A percentile compares a stretch with the other conserved stretches of the same genome.
Conservation (phyloP, 2,888 invertebrate species). For the Callosobruchus maculatus region DNA sequence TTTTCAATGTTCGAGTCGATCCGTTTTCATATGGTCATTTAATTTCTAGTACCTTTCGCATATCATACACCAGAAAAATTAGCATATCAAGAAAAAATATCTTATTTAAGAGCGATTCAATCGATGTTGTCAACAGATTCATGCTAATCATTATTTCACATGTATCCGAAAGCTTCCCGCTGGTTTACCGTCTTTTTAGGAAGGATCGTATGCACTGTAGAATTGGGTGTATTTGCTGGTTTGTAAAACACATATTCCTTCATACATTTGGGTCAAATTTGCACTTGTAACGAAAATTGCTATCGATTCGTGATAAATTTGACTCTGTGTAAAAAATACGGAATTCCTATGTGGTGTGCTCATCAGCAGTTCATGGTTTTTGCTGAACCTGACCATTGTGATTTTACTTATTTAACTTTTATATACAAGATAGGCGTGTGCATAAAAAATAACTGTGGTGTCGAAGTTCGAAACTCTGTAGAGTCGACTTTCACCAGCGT, state of each 20-base stretch:
- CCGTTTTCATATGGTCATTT: not conserved
- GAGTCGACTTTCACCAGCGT: not conserved
- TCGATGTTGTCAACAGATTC: not conserved
- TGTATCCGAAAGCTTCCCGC: not conserved
- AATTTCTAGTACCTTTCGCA: not conserved
- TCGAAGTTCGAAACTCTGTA: not conserved
- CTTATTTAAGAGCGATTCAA: not conserved
- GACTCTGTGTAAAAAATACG: not conserved
- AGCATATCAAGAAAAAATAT: not conserved
- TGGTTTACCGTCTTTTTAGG: not conserved
- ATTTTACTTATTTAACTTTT: not conserved
- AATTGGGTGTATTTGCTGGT: not conserved
- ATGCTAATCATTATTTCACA: not conserved
- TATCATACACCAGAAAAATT: not conserved
- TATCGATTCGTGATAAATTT: not conserved
- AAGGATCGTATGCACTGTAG: not conserved
- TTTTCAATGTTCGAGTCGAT: not conserved
- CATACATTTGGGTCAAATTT: not conserved
- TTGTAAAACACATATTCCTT: not conserved
- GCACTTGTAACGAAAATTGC: not conserved
- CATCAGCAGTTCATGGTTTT: not conserved
- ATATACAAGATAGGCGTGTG: not conserved
- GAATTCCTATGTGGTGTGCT: not conserved
- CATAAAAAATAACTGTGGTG: not conserved
- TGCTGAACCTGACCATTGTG: slow-evolving; percentile 2